Evolutionary conservation across 2,113 vertebrate species (phyloP).

Genomic region (Anseranas semipalmata): DNA sequence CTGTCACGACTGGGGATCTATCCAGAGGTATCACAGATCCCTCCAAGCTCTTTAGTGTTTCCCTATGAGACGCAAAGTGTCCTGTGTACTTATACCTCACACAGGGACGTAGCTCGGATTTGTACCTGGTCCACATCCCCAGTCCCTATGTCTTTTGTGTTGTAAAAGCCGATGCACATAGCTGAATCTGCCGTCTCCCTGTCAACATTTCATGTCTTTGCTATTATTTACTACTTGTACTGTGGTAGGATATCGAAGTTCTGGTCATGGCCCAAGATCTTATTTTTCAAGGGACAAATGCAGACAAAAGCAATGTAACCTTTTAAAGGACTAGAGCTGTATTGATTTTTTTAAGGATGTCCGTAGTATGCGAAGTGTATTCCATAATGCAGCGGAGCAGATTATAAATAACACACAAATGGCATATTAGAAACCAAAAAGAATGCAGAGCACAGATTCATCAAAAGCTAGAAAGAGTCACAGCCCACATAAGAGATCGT

Average conservation of each 20-base stretch:
- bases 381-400: background rate
- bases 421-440: background rate
- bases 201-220: background rate
- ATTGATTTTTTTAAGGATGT: background rate
- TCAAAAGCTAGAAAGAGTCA: background rate
- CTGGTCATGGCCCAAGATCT: background rate
- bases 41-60: background rate
- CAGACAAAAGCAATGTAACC: background rate
- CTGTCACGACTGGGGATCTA: background rate
- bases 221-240: background rate
- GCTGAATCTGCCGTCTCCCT: too few relatives aligned
- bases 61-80: too few relatives aligned
- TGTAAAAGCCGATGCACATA: background rate
- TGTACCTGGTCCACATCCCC: background rate
- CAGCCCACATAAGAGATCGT: background rate
- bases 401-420: constrained; percentile 6
- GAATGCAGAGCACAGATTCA: constrained; percentile 1
- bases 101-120: too few relatives aligned
- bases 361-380: background rate
- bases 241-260: background rate
- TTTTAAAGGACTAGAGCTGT: background rate
- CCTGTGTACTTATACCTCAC: too few relatives aligned
- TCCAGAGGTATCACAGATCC: background rate
- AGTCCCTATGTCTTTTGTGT: background rate
- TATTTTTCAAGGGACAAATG: background rate